Evolutionary conservation across 2,888 invertebrate species (phyloP), one percentile per base, ranked within the genome.

Genomic region (Watsonalla binaria): DNA sequence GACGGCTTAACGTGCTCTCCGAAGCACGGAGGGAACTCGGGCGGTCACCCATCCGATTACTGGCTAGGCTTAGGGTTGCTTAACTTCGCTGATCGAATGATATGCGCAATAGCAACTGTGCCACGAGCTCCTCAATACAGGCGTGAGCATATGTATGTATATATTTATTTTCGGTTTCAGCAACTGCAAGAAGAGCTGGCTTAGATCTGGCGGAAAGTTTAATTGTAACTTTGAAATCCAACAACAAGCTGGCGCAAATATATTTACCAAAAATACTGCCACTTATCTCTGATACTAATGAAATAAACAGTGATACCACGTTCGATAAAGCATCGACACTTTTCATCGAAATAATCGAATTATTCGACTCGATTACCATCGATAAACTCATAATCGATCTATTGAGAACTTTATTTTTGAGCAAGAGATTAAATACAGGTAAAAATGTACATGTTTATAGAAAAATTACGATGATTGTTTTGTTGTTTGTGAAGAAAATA

Each of bases 181-280:
- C 65, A 0, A 61, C 64, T 0, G 54, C 62, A 0, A 67, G 63
- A 46, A 64, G 69, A 9, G 70, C 78, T 0, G 78, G 76, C 0
- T 52, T 81, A 6, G 76, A 83, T 2, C 59, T 86, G 47, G 54
- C 74, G 0, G 66, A 74, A 6, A 67, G 76, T 0, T 51, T 85
- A 8, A 11, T 81, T 35, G 45, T 63, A 11, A 60, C 74, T 0
- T 48, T 85, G 0, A 75, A 75, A 49, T 66, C 74, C 0, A 78
- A 83, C 51, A 78, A 82, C 13, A 51, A 61, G 0, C n/a, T 80
- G 0, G 68, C 73, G 2, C 59, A 70, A 37, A 59, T 61, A 0
- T 58, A 75, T 49, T 55, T 86, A 24, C 78, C 80, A 0, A 54
- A 63, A 0, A 55, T 85, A 0, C 13, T 82, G 0, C 45, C 60